Base-by-base conservation (phyloP, 2,888 invertebrate species). In the Atrina japonica region DNA sequence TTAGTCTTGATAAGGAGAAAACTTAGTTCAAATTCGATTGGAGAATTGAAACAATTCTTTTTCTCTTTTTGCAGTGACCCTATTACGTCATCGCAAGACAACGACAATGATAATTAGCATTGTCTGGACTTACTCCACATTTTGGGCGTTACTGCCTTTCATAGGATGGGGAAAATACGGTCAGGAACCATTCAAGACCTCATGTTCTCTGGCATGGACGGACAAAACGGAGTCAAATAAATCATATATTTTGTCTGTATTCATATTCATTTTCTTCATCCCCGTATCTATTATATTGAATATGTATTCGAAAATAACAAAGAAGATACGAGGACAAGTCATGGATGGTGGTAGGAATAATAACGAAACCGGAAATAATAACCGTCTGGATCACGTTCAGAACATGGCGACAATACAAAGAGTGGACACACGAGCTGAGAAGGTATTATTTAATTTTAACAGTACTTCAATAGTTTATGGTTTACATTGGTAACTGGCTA, bases 101-200 rank as follows among this genome's bases (percentile, higher is more conserved):
- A 21, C 21, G 30, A 35, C 18, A 35, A 18, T 21, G 2, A 23
- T 43, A 14, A 43, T 59, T 23, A n/a, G 9, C 6, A n/a, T 14
- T 25, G 61, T 69, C 2, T 78, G 79, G 75, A 25, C 59, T 2
- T 73, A 77, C 43, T 58, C 75, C 16, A 25, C 73, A 11, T 23
- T 77, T 7, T 82, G 82, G 79, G 69, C 81, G 0, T 66, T 59
- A 5, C 58, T 73, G 1, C 82, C 82, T 0, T 56, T 82, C n/a
- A 6, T 81, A 1, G 82, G 82, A 7, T 82, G 82, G 82, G 75
- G 71, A 43, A 60, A 65, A 49, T 82, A 81, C 66, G 71, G 64
- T 0, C 70, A 69, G n/a, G 82, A 82, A 49, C 70, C 75, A 14
- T 82, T 78, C 55, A 59, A 71, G n/a, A 82, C 82, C 2, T 77